Percentiles rank a stretch among this genome's conserved stretches.
These are phyloP conservation scores for Dugesia japonica DNA, from an alignment of 2,888 invertebrate genomes.

Conservation along the genomic window DNA sequence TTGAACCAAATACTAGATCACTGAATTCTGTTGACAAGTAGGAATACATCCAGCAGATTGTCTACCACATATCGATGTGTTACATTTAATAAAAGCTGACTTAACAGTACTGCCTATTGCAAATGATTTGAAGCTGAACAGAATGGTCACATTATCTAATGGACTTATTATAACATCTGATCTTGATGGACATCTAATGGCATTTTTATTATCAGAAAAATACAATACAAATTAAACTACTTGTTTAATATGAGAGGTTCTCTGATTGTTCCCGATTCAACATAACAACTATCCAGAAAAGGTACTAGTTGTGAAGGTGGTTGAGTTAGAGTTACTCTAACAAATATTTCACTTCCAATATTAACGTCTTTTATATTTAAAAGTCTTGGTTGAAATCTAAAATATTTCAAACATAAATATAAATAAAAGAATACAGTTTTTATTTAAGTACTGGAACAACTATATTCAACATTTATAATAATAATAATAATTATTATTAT, in stretches of 20 bases:
- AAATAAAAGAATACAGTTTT: neutral
- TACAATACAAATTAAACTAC: neutral
- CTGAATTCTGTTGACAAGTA: no score
- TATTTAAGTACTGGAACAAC: no score
- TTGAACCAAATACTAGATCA: no score
- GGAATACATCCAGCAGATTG: neutral
- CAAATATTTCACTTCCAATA: neutral
- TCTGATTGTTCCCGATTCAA: neutral
- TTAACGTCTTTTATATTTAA: slow-evolving; percentile 4
- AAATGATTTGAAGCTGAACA: neutral
- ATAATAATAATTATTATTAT: no score
- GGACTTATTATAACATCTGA: neutral
- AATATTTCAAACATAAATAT: no score
- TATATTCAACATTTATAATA: no score
- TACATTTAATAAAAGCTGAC: neutral
- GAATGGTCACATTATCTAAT: neutral
- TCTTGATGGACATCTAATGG: neutral
- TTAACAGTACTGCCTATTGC: neutral
- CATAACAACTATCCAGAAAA: neutral
- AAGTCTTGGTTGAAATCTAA: neutral
- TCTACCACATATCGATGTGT: neutral
- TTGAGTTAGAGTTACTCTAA: neutral
- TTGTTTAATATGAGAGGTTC: neutral
- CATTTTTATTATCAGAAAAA: neutral
- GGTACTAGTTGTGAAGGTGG: neutral